Conservation (phyloP, 30 jellyfish, hydroid and myxozoan species). For the Aurelia sp. region DNA sequence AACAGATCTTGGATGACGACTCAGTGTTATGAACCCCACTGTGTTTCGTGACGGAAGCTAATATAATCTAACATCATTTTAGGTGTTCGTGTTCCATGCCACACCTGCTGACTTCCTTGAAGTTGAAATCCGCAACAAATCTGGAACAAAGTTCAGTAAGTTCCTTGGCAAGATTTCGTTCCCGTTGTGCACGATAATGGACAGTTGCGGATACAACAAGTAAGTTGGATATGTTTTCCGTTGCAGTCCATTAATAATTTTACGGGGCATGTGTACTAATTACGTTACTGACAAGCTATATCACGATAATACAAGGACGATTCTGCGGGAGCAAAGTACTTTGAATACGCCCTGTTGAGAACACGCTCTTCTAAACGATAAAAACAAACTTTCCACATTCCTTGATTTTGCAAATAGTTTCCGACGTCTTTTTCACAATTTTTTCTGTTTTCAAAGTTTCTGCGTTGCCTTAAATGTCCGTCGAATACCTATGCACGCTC, state of each 20-base stretch:
- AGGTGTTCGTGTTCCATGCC: conserved; percentile 91
- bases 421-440: too few relatives aligned
- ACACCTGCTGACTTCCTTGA: conserved; percentile 96
- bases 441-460: too few relatives aligned
- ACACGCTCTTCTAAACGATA: too few relatives aligned
- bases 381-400: too few relatives aligned
- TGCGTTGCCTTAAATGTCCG: too few relatives aligned
- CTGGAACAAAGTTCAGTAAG: conserved; percentile 83
- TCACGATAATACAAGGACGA: not conserved
- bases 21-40: too few relatives aligned
- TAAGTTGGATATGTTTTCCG: conserved; percentile 23
- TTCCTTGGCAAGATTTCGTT: conserved; percentile 92
- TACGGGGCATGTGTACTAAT: not conserved
- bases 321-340: not conserved
- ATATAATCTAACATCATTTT: not conserved
- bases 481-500: too few relatives aligned
- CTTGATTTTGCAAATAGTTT: too few relatives aligned
- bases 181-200: conserved; percentile 94
- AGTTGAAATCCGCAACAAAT: conserved; percentile 90
- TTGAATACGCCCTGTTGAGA: too few relatives aligned
- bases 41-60: too few relatives aligned
- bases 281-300: not conserved
- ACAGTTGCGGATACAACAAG: conserved; percentile 88
- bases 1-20: too few relatives aligned
- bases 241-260: too few relatives aligned